Conservation (phyloP, 2,888 invertebrate species). For the Timandra comae region DNA sequence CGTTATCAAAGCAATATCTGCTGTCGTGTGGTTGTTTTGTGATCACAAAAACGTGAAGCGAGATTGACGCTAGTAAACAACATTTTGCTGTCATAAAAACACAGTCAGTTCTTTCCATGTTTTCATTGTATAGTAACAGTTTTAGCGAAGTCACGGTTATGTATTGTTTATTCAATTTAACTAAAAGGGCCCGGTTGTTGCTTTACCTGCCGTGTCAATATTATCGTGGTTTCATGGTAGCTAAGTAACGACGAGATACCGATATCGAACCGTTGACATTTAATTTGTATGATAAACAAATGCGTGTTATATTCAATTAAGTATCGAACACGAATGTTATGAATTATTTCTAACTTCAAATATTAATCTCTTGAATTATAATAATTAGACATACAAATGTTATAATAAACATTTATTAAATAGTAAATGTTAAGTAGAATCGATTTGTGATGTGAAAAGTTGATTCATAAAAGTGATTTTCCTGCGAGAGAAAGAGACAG, state of each 20-base stretch:
- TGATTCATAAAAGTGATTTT: slow-evolving; percentile 37
- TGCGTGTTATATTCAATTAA: too few relatives aligned
- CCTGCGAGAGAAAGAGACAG: slow-evolving; percentile 68
- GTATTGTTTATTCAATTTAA: slow-evolving; percentile 23
- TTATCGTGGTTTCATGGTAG: slow-evolving; percentile 22
- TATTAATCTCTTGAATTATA: too few relatives aligned
- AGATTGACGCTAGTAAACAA: slow-evolving; percentile 33
- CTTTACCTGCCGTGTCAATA: slow-evolving; percentile 16
- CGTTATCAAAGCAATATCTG: slow-evolving; percentile 26
- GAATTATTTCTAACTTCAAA: too few relatives aligned
- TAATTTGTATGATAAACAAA: too few relatives aligned
- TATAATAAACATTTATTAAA: neutral
- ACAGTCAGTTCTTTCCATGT: slow-evolving; percentile 28
- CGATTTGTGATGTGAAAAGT: slow-evolving; percentile 7
- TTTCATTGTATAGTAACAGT: slow-evolving; percentile 16
- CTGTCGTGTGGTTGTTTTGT: slow-evolving; percentile 23
- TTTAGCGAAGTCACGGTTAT: slow-evolving; percentile 13
- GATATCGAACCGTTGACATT: too few relatives aligned
- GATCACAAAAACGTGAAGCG: slow-evolving; percentile 31
- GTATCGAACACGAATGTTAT: too few relatives aligned
- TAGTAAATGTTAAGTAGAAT: neutral
- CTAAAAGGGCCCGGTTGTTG: slow-evolving; percentile 15
- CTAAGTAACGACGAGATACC: too few relatives aligned
- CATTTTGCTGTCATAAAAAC: slow-evolving; percentile 44
- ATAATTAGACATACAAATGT: too few relatives aligned